phyloP scores from a whole-genome alignment of 2,797 vertebrate species.

The Artibeus jamaicensis region DNA sequence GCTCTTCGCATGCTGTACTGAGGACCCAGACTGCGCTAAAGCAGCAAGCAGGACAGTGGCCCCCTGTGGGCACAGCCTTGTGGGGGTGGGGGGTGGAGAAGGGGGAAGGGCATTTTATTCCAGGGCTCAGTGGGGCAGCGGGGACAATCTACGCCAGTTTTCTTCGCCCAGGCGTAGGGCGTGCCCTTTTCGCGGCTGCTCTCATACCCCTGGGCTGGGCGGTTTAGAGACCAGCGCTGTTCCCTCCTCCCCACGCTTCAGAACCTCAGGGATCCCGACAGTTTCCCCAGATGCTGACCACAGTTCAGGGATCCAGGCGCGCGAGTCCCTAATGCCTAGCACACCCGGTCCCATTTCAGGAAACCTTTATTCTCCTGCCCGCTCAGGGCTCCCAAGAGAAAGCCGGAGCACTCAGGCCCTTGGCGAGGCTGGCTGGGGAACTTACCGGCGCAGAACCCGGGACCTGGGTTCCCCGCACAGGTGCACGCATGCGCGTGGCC shows the following conservation, averaged over 20 bases:
- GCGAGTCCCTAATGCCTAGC: not conserved
- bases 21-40: not conserved
- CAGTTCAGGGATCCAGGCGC: not conserved
- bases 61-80: not conserved
- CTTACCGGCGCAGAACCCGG: not conserved
- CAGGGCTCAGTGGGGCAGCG: not conserved
- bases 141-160: slow-evolving; percentile 25
- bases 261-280: not conserved
- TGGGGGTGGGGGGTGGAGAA: no score
- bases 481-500: not conserved
- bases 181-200: not conserved
- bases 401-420: not conserved
- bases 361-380: not conserved
- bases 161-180: not conserved
- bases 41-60: not conserved
- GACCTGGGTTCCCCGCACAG: not conserved
- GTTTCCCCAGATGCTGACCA: not conserved
- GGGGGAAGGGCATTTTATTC: not conserved
- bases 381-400: not conserved
- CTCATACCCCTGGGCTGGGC: not conserved
- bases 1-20: not conserved
- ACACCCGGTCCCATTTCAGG: not conserved
- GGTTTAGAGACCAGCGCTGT: not conserved
- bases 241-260: not conserved
- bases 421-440: not conserved